Conservation (phyloP, 2,797 vertebrate species). For the Apogon talboti region DNA sequence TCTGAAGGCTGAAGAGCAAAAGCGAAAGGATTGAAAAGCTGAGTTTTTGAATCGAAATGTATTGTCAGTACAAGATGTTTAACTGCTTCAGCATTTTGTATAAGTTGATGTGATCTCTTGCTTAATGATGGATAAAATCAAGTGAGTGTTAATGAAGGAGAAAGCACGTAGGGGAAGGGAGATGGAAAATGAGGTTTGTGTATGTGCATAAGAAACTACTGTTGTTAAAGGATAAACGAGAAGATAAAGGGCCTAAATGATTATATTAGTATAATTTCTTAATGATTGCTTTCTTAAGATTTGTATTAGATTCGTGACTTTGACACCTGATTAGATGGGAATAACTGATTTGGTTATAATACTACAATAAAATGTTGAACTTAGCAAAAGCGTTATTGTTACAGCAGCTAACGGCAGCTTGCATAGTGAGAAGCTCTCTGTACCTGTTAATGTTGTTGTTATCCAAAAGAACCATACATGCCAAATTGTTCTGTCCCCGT, state of each 20-base stretch:
- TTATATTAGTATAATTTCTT: too few species aligned
- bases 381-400: too few species aligned
- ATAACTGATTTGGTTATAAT: too few species aligned
- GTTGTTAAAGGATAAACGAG: constrained; percentile 30
- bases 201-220: constrained; percentile 41
- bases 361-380: too few species aligned
- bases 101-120: constrained; percentile 48
- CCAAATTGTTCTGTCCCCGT: too few species aligned
- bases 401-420: too few species aligned
- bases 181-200: constrained; percentile 54
- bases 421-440: too few species aligned
- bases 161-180: constrained; percentile 68
- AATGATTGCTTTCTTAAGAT: too few species aligned
- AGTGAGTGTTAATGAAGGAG: constrained; percentile 43
- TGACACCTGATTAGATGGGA: too few species aligned
- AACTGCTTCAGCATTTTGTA: constrained; percentile 14
- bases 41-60: constrained; percentile 48
- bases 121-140: constrained; percentile 44
- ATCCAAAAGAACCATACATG: too few species aligned
- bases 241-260: constrained; percentile 45
- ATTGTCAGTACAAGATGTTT: constrained; percentile 34
- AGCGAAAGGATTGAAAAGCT: constrained; percentile 62
- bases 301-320: too few species aligned
- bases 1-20: constrained; percentile 61
- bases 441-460: too few species aligned